Percentiles rank a stretch among this genome's conserved stretches.
Evolutionary conservation across 2,888 invertebrate genomes (phyloP).

Genomic region (Epiblema foenella): DNA sequence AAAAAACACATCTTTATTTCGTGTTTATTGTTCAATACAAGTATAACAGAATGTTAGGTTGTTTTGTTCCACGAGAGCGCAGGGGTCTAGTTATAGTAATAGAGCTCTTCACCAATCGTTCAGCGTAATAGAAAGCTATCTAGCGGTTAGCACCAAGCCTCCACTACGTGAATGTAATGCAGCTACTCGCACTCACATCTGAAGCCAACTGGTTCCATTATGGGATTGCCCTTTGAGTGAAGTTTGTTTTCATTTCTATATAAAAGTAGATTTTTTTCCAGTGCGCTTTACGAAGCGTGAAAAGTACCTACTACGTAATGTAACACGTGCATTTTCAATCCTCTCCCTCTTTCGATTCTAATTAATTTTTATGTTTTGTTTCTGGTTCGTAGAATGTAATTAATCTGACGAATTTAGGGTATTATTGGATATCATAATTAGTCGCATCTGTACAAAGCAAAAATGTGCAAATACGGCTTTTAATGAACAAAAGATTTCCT

Average conservation of each 20-base stretch:
- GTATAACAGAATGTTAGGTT: conserved; percentile 4
- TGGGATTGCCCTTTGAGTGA: conserved; percentile 80
- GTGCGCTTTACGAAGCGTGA: conserved; percentile 62
- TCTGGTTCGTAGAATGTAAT: conserved; percentile 20
- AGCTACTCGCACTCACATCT: conserved; percentile 65
- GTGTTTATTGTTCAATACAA: background rate
- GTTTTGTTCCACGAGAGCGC: conserved; percentile 18
- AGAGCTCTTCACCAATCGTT: conserved; percentile 54
- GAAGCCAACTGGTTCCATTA: conserved; percentile 77
- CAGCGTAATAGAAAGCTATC: conserved; percentile 64
- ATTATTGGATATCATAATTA: background rate
- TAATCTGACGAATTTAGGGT: conserved; percentile 2
- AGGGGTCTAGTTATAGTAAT: conserved; percentile 37
- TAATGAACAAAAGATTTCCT: too few species aligned
- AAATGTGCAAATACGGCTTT: too few species aligned
- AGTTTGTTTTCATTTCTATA: conserved; percentile 76
- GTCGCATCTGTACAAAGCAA: too few species aligned
- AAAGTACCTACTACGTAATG: conserved; percentile 55
- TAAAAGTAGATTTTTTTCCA: conserved; percentile 69
- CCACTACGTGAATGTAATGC: conserved; percentile 65
- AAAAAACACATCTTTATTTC: background rate
- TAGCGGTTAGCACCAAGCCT: conserved; percentile 66
- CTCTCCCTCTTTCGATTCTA: conserved; percentile 39
- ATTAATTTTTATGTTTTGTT: conserved; percentile 37
- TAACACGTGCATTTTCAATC: conserved; percentile 49